Evolutionary conservation across 2,888 invertebrate genomes (phyloP), one percentile per base, ranked within the genome.

Genomic region (Nomada ruficornis): DNA sequence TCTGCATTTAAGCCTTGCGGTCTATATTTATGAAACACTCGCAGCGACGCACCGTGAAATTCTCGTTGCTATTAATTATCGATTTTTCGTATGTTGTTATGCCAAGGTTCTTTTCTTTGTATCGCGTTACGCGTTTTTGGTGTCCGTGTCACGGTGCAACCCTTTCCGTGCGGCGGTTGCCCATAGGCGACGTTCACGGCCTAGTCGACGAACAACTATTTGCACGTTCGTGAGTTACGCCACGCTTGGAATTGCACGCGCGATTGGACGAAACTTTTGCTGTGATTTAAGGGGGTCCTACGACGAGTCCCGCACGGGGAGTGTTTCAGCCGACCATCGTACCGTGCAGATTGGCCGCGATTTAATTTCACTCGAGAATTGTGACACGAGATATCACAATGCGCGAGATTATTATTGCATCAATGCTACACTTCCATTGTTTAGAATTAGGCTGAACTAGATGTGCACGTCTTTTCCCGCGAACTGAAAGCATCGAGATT

Each of bases 1-100:
- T 92, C 75, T 93, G 92, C 84, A 90, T 92, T 68, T 93, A 71
- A 90, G 29, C 20, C 11, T 54, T 54, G 55, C 23, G 26, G 26
- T 10, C 60, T 23, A 36, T 57, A 29, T 60, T 52, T 42, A 65
- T 23, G 42, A 11, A 59, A 36, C 44, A 4, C 59, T 54, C 54
- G 60, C 80, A 80, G 77, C 83, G 36, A 88, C 80, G 78, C 63
- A 68, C 65, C 47, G 65, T 84, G 77, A 78, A 77, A 80, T 76
- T 59, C 77, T 57, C 29, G 55, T 57, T 59, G 50, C 75, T 54
- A 62, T 64, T 57, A 29, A 42, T 57, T 26, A 44, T 54, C 36
- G 36, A 36, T 7, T 36, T 26, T 42, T 26, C n/a, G 60, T 70
- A 70, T 42, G 78, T 65, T 80, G 59, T 68, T 63, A 71, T 55